phyloP scores from a whole-genome alignment of 2,888 invertebrate genomes.

The Bugula neritina region DNA sequence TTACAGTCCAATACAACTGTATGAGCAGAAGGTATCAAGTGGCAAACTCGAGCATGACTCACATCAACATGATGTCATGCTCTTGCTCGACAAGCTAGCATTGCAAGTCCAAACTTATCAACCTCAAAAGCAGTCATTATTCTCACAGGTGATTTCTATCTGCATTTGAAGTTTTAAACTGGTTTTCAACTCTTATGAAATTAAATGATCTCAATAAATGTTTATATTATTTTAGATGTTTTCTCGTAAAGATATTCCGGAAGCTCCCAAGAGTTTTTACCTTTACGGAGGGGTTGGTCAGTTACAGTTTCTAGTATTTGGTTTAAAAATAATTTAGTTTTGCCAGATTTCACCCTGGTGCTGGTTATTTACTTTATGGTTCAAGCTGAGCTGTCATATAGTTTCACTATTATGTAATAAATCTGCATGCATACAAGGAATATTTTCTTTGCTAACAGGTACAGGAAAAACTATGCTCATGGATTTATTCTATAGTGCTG shows the following conservation, averaged over 20 bases:
- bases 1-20: constrained; percentile 33
- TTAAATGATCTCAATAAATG: constrained; percentile 28
- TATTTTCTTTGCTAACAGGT: constrained; percentile 33
- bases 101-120: constrained; percentile 61
- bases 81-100: constrained; percentile 67
- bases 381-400: too few relatives aligned
- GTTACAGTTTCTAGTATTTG: too few relatives aligned
- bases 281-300: constrained; percentile 48
- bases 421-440: too few relatives aligned
- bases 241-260: constrained; percentile 28
- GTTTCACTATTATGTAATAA: too few relatives aligned
- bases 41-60: constrained; percentile 60
- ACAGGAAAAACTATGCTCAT: constrained; percentile 95
- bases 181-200: constrained; percentile 4
- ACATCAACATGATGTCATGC: constrained; percentile 67
- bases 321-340: too few relatives aligned
- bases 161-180: background rate
- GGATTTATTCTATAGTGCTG: constrained; percentile 88
- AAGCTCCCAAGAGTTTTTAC: constrained; percentile 41
- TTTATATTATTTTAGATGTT: constrained; percentile 22
- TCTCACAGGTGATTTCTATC: constrained; percentile 28
- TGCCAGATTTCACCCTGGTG: too few relatives aligned
- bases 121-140: constrained; percentile 43
- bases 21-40: constrained; percentile 57
- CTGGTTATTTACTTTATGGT: too few relatives aligned